Base-by-base conservation (phyloP, 2,888 invertebrate genomes). In the Endotricha flammealis region DNA sequence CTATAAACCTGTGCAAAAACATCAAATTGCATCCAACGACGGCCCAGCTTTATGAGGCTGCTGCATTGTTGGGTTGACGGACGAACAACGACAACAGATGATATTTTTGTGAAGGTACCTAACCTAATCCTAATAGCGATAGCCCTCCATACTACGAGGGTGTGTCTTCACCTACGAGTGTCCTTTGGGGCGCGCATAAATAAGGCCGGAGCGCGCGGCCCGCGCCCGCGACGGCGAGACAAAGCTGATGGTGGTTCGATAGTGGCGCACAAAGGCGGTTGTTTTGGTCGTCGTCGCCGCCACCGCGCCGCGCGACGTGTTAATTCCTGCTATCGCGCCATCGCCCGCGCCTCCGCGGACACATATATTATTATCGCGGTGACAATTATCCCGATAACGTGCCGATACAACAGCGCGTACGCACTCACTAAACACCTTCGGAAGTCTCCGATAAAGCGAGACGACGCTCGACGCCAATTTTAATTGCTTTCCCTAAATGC, bases 341-440 rank as follows among this genome's bases (percentile, higher is more conserved):
- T 42, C 42, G 46, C 44, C 16, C 28, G 48, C 44, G 14, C 29
- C 35, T 33, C 43, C 46, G 41, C 46, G 50, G 2, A 11, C 54
- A 53, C 54, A 60, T 59, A 61, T 61, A 63, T 63, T 61, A 63
- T 63, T 60, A 61, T 64, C 64, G 41, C 46, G 51, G 34, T 43
- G 52, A 50, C 64, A 60, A 61, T 63, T 61, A 63, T 52, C 44
- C 44, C 50, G 61, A 62, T 57, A 57, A 45, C 50, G 49, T 12
- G 32, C 22, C 10, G 31, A 30, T 22, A 31, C 9, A 6, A 3
- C 16, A 6, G 8, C 29, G 2, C 13, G 2, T n/a, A 12, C 14
- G 1, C n/a, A 1, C 14, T 11, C 13, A 6, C 29, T 12, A 0
- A n/a, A 8, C 27, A 6, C 16, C 16, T 3, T 16, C 4, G 4